Percentiles rank a stretch among this genome's conserved stretches.
phyloP scores from a whole-genome alignment of 2,888 invertebrate species.

The Thera obeliscata region DNA sequence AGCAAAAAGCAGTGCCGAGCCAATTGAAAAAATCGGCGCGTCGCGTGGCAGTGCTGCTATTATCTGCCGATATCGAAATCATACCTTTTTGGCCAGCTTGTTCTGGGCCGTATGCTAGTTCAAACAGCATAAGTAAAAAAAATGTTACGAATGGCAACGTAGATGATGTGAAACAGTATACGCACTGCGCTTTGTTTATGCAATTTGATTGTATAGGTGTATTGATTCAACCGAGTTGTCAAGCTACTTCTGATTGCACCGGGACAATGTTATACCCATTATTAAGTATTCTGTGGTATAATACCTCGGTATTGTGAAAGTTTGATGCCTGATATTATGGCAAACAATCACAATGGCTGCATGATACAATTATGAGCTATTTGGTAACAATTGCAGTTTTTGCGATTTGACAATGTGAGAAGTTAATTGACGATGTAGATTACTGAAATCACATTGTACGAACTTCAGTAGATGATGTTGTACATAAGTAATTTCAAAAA shows the following conservation, averaged over 20 bases:
- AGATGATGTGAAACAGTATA: neutral
- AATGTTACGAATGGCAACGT: too few relatives aligned
- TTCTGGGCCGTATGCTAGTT: too few relatives aligned
- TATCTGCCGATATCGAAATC: too few relatives aligned
- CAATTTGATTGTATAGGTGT: neutral
- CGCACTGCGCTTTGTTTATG: too few relatives aligned
- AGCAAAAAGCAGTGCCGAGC: too few relatives aligned
- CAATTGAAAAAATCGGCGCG: too few relatives aligned
- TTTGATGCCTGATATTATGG: conserved; percentile 40
- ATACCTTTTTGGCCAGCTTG: too few relatives aligned
- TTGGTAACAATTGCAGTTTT: conserved; percentile 24
- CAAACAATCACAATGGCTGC: conserved; percentile 37
- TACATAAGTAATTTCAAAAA: too few relatives aligned
- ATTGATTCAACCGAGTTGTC: conserved; percentile 1
- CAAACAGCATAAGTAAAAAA: too few relatives aligned
- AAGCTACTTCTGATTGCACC: conserved; percentile 5
- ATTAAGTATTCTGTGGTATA: conserved; percentile 18
- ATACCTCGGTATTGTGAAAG: conserved; percentile 53
- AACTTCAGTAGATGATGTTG: too few relatives aligned
- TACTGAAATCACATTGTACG: conserved; percentile 8
- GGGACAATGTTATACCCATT: conserved; percentile 1
- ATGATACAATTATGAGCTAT: conserved; percentile 31
- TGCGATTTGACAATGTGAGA: conserved; percentile 22
- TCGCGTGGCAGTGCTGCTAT: too few relatives aligned
- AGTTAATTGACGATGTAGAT: conserved; percentile 12